Evolutionary conservation across 2,797 vertebrate genomes (phyloP).

Genomic region (Morelia viridis): DNA sequence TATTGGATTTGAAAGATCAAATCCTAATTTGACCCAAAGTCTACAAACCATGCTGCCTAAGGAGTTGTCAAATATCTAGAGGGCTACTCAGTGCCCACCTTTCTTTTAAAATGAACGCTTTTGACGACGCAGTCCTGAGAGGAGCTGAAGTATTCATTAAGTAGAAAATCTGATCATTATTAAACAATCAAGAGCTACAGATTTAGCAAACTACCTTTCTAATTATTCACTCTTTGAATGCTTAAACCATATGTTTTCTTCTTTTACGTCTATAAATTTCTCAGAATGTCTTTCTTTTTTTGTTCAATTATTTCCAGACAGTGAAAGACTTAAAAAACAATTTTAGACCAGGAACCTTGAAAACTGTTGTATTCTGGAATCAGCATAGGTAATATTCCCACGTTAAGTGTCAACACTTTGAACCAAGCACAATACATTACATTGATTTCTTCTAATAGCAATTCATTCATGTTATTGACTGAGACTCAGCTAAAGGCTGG

Average conservation of each 20-base stretch:
- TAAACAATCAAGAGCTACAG: background rate
- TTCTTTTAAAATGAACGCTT: background rate
- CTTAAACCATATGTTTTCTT: background rate
- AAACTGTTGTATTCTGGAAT: fast-evolving
- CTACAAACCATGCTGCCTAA: background rate
- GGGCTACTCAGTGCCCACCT: background rate
- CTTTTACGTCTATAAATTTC: conserved; percentile 35
- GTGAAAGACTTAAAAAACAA: background rate
- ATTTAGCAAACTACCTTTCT: background rate
- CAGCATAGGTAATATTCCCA: background rate
- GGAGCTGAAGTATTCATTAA: conserved; percentile 27
- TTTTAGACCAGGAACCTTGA: conserved; percentile 10
- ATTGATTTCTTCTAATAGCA: conserved; percentile 12
- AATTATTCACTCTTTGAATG: conserved; percentile 26
- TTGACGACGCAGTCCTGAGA: conserved; percentile 26
- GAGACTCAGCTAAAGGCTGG: background rate
- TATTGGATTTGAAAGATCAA: conserved; percentile 3
- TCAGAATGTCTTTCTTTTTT: conserved; percentile 36
- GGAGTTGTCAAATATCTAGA: background rate
- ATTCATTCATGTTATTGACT: background rate
- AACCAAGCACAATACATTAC: conserved; percentile 12
- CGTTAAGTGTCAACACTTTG: conserved; percentile 25
- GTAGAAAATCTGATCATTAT: background rate
- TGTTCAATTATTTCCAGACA: conserved; percentile 14
- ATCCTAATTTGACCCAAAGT: background rate